Evolutionary conservation across 2,797 vertebrate species (phyloP).

Genomic region (Sebastes jordani): DNA sequence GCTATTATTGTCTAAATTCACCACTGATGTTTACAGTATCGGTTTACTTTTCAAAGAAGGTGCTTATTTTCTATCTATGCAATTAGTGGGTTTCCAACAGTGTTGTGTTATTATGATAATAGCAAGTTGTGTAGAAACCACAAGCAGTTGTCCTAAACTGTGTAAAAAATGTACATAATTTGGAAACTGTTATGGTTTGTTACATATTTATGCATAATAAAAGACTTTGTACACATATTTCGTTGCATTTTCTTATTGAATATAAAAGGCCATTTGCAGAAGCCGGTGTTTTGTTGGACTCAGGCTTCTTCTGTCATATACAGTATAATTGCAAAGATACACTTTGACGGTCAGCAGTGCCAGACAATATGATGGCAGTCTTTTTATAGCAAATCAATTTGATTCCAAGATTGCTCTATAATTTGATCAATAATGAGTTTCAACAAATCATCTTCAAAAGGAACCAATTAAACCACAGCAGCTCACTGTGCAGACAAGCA

Average conservation of each 20-base stretch:
- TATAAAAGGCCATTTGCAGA: neutral
- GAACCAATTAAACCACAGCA: neutral
- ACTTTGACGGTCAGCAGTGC: neutral
- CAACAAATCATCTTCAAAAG: neutral
- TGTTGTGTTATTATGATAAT: slow-evolving; percentile 58
- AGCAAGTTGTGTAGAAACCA: slow-evolving; percentile 51
- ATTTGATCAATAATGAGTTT: slow-evolving; percentile 5
- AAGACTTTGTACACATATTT: slow-evolving; percentile 67
- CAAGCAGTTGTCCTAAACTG: slow-evolving; percentile 41
- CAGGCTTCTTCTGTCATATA: neutral
- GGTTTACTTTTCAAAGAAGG: slow-evolving; percentile 60
- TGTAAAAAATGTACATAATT: slow-evolving; percentile 65
- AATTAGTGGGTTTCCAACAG: slow-evolving; percentile 69
- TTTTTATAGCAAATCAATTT: slow-evolving; percentile 10
- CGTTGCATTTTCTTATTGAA: neutral
- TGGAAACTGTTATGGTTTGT: slow-evolving; percentile 65
- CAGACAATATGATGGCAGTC: neutral
- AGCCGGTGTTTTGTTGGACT: neutral
- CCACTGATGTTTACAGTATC: slow-evolving; percentile 59
- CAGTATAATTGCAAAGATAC: neutral
- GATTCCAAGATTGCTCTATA: neutral
- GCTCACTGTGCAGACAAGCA: neutral
- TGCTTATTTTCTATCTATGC: slow-evolving; percentile 83
- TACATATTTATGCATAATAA: slow-evolving; percentile 77
- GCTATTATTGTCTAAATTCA: slow-evolving; percentile 20